A percentile compares a stretch with the other conserved stretches of the same genome.
These are phyloP conservation scores for Argyrosomus regius DNA, from an alignment of 2,797 vertebrate genomes.

Conservation along the genomic window DNA sequence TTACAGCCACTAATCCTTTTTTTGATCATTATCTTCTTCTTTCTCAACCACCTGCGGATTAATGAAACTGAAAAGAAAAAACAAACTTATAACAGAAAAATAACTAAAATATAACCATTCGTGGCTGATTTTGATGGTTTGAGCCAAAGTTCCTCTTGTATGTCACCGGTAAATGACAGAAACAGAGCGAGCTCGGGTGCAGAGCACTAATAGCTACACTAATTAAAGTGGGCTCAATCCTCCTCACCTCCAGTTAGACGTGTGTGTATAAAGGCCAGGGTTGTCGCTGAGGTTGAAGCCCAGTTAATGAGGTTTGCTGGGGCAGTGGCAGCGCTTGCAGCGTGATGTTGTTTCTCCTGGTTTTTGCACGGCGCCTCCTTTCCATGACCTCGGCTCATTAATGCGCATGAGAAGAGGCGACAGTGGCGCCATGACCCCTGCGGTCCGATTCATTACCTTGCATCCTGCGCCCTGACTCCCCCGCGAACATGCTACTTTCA, in stretches of 20 bases:
- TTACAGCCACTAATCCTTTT: constrained; percentile 21
- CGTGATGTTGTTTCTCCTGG: constrained; percentile 1
- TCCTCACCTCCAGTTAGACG: constrained; percentile 40
- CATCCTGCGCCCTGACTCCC: constrained; percentile 51
- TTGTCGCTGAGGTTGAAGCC: constrained; percentile 40
- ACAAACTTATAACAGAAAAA: constrained; percentile 1
- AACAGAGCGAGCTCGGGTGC: neutral
- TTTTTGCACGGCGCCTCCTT: constrained; percentile 19
- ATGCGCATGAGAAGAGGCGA: constrained; percentile 48
- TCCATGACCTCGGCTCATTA: constrained; percentile 69
- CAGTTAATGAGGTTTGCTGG: constrained; percentile 73
- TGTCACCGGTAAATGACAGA: constrained; percentile 28
- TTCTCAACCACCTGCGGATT: neutral
- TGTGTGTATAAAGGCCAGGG: constrained; percentile 35
- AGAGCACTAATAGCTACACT: constrained; percentile 51
- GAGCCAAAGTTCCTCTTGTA: neutral
- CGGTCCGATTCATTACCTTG: constrained; percentile 74
- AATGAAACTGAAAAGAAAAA: constrained; percentile 2
- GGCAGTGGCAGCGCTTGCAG: constrained; percentile 8
- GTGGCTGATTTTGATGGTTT: neutral
- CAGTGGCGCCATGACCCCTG: constrained; percentile 50
- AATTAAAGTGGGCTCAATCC: constrained; percentile 59
- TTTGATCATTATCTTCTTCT: constrained; percentile 12
- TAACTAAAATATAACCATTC: neutral
- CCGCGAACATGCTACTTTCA: constrained; percentile 25